phyloP scores from a whole-genome alignment of 2,113 vertebrate species.

The Anhinga anhinga region DNA sequence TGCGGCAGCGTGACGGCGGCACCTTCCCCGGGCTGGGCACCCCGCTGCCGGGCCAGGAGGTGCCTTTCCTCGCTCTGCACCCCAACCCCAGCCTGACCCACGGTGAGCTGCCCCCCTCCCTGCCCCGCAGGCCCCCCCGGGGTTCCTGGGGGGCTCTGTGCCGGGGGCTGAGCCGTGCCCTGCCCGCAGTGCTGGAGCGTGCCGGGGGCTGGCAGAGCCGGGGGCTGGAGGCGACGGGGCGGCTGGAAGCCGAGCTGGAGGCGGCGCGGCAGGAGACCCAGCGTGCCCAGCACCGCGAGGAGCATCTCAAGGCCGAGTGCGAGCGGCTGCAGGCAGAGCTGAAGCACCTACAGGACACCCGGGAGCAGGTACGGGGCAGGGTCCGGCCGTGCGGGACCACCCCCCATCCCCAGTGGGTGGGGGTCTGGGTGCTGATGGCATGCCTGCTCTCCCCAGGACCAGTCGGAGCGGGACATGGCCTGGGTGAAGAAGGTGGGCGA shows the following conservation, averaged over 20 bases:
- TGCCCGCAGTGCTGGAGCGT: conserved; percentile 77
- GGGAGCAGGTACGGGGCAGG: conserved; percentile 79
- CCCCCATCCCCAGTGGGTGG: rapidly evolving
- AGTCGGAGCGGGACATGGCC: conserved; percentile 93
- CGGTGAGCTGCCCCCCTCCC: conserved; percentile 74
- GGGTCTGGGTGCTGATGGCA: neutral
- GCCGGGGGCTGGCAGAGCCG: conserved; percentile 82
- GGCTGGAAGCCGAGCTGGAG: conserved; percentile 89
- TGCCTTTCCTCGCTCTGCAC: conserved; percentile 90
- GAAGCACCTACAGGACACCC: conserved; percentile 82
- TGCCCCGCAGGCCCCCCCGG: rapidly evolving
- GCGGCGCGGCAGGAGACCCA: conserved; percentile 86
- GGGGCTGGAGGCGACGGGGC: conserved; percentile 78
- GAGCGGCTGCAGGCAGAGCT: conserved; percentile 89
- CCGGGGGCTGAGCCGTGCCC: neutral
- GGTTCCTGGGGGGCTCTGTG: rapidly evolving
- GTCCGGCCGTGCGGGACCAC: rapidly evolving
- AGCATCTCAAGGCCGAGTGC: conserved; percentile 88
- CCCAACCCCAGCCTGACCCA: conserved; percentile 79
- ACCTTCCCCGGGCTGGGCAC: conserved; percentile 83
- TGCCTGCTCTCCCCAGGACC: conserved; percentile 78
- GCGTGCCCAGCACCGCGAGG: conserved; percentile 88
- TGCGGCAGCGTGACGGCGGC: conserved; percentile 82
- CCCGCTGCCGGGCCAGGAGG: conserved; percentile 84
- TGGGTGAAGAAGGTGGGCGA: conserved; percentile 98